These are phyloP conservation scores for Sinella curviseta DNA, from an alignment of 1,140 invertebrate genomes.

Conservation along the genomic window DNA sequence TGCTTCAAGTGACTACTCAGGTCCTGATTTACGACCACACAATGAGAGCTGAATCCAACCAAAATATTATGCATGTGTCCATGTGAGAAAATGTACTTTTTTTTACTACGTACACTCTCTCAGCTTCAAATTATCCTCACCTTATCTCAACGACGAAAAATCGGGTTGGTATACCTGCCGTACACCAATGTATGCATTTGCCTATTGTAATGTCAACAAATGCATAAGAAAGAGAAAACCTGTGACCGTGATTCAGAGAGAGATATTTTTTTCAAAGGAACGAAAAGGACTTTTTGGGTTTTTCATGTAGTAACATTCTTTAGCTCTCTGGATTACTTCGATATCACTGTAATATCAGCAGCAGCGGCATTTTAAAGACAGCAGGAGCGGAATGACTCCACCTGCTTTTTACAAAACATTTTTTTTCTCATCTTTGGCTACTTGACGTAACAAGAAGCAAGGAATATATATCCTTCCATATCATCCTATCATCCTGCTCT, in stretches of 20 bases:
- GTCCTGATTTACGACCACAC: constrained; percentile 49
- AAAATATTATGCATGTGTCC: neutral
- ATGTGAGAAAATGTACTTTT: neutral
- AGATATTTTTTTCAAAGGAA: neutral
- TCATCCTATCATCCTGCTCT: neutral
- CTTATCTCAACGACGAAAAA: too few relatives aligned
- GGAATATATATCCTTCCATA: neutral
- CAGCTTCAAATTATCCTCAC: too few relatives aligned
- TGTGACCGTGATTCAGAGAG: neutral
- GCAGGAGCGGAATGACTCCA: constrained; percentile 13
- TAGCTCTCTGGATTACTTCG: neutral
- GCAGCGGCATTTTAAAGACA: neutral
- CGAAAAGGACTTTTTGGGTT: neutral
- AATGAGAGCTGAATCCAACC: constrained; percentile 34
- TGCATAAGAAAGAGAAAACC: neutral
- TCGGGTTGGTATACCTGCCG: too few relatives aligned
- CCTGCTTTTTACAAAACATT: constrained; percentile 23
- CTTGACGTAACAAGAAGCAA: neutral
- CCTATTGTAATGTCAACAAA: too few relatives aligned
- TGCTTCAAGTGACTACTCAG: constrained; percentile 41
- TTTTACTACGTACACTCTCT: neutral
- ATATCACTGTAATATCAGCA: constrained; percentile 10
- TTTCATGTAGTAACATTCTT: constrained; percentile 6
- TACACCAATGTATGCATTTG: too few relatives aligned
- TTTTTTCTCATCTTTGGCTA: neutral